Base-by-base conservation (phyloP, 2,888 invertebrate species). In the Drosophila lacicola region DNA sequence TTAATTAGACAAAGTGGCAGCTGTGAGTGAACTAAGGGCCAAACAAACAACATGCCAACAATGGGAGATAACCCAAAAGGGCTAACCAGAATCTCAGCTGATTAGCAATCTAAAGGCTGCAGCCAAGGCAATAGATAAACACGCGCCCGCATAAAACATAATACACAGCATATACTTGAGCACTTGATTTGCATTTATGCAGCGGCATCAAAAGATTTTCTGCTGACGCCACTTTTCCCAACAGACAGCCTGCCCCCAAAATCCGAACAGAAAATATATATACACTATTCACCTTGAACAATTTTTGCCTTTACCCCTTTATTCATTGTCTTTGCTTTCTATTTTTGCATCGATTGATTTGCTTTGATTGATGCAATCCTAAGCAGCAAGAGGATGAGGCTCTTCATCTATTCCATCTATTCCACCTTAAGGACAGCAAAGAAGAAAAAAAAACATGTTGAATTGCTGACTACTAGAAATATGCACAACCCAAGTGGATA, bases 1-100 rank as follows among this genome's bases (percentile, higher is more conserved):
- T 86, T 84, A 84, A 84, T 84, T 84, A 84, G 83, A 82, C 90
- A 89, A 88, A 84, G 90, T 89, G 90, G 55, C 88, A 76, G 68
- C 70, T 64, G 57, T 58, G 70, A 55, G 62, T 51, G 57, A 70
- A 55, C 82, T 57, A 53, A 64, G 85, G 82, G 85, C 69, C 84
- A 78, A 88, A 70, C 74, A 81, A 87, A 82, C 84, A 88, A n/a
- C 34, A 80, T 34, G 46, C 39, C 66, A 66, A 53, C 51, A 62
- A 65, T 54, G 45, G 25, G 29, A 34, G 25, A 17, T n/a, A 36
- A 13, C 54, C 58, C 33, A 60, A 54, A 53, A 61, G 50, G 36
- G 19, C 37, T 41, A 34, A 39, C 74, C 62, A 73, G 75, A 36
- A 80, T 64, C 77, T 80, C 49, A 51, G 37, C 80, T 62, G 75